These are phyloP conservation scores for Hylyphantes graminicola DNA, from an alignment of 1,140 invertebrate genomes.

Conservation along the genomic window DNA sequence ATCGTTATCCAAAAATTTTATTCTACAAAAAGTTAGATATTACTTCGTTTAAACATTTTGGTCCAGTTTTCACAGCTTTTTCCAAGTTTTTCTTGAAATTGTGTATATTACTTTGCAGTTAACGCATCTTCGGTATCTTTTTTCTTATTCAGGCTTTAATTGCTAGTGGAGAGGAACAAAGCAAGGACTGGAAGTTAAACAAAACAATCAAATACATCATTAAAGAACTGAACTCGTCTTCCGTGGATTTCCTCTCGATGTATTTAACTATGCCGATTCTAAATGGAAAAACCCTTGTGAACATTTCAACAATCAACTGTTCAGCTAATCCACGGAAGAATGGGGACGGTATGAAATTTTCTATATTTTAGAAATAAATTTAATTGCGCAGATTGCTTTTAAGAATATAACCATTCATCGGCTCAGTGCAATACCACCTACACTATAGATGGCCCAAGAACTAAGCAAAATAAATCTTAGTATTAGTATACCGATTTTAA, in stretches of 20 bases:
- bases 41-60: too few relatives aligned
- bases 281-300: constrained; percentile 22
- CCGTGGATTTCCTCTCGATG: constrained; percentile 11
- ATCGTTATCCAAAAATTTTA: neutral
- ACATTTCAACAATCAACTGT: constrained; percentile 23
- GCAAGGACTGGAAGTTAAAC: constrained; percentile 8
- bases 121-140: neutral
- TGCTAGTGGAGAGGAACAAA: neutral
- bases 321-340: neutral
- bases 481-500: too few relatives aligned
- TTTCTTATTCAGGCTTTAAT: constrained; percentile 19
- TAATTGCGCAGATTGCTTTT: too few relatives aligned
- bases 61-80: too few relatives aligned
- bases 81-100: too few relatives aligned
- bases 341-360: neutral
- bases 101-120: neutral
- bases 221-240: constrained; percentile 22
- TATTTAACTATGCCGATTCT: constrained; percentile 24
- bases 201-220: constrained; percentile 21
- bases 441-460: too few relatives aligned
- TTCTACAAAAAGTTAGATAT: neutral
- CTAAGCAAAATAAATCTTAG: too few relatives aligned
- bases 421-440: neutral
- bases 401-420: neutral
- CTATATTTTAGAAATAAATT: too few relatives aligned